phyloP scores from a whole-genome alignment of 2,113 vertebrate species.

The Silurus meridionalis region DNA sequence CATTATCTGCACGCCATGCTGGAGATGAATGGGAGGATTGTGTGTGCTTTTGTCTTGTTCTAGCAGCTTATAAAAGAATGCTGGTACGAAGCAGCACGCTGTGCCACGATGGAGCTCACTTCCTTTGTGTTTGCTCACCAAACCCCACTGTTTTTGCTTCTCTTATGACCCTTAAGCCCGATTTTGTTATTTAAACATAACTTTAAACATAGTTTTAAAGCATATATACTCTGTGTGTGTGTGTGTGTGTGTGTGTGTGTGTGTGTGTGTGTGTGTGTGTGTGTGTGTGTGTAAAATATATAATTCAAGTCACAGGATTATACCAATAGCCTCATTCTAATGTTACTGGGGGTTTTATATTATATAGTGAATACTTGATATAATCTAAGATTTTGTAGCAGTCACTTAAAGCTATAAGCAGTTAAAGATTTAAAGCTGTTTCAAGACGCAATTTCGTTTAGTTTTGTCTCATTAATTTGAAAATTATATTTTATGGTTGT shows the following conservation, averaged over 20 bases:
- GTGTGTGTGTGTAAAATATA: too few species aligned
- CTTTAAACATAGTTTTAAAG: too few species aligned
- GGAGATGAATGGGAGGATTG: slow-evolving; percentile 69
- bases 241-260: too few species aligned
- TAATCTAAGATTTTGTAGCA: not conserved
- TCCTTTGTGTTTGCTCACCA: slow-evolving; percentile 68
- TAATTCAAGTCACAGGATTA: not conserved
- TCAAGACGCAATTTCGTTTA: not conserved
- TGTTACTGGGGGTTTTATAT: not conserved
- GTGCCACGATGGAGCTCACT: slow-evolving; percentile 53
- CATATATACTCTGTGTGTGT: too few species aligned
- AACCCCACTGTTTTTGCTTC: slow-evolving; percentile 59
- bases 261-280: too few species aligned
- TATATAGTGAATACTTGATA: not conserved
- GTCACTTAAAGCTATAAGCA: not conserved
- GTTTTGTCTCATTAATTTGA: not conserved
- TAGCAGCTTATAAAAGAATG: slow-evolving; percentile 60
- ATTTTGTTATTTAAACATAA: slow-evolving; percentile 34
- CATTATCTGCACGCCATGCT: slow-evolving; percentile 67
- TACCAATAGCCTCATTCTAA: not conserved
- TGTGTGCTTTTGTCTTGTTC: slow-evolving; percentile 63
- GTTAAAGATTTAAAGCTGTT: not conserved
- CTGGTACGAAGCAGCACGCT: slow-evolving; percentile 65
- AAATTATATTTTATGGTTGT: not conserved
- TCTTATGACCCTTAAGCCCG: slow-evolving; percentile 13